These are phyloP conservation scores for Cryptocephalus primarius DNA, from an alignment of 2,888 invertebrate species.

Conservation along the genomic window DNA sequence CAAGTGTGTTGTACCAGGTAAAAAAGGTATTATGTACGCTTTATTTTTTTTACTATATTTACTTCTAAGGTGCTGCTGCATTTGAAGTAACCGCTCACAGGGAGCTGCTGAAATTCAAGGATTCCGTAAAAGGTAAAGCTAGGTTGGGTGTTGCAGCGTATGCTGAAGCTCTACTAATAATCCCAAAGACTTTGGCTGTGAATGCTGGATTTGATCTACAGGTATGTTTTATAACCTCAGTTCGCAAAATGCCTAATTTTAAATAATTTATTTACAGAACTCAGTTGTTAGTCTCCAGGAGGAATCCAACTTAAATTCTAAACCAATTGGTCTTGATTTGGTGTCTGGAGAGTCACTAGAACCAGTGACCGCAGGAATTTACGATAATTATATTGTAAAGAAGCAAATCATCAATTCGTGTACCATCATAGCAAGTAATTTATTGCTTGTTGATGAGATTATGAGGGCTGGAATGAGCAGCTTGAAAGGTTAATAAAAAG, in stretches of 20 bases:
- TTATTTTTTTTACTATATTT: not conserved
- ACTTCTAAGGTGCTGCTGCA: constrained; percentile 85
- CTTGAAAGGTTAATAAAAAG: constrained; percentile 67
- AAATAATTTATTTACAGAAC: constrained; percentile 50
- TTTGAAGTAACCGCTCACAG: constrained; percentile 78
- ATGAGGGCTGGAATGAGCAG: constrained; percentile 99
- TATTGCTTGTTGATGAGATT: constrained; percentile 96
- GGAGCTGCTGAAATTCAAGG: constrained; percentile 70
- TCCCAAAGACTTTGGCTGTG: constrained; percentile 85
- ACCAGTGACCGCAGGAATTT: too few relatives aligned
- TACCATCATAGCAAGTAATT: constrained; percentile 94
- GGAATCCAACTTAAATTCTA: too few relatives aligned
- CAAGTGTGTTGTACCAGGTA: constrained; percentile 67
- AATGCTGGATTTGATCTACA: constrained; percentile 96
- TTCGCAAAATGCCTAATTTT: not conserved
- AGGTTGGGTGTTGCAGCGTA: constrained; percentile 89
- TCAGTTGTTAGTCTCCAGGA: too few relatives aligned
- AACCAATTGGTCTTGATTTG: too few relatives aligned
- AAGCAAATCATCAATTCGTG: constrained; percentile 96
- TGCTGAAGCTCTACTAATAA: constrained; percentile 86
- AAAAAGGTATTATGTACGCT: not conserved
- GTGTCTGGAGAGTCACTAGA: too few relatives aligned
- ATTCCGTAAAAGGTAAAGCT: constrained; percentile 77
- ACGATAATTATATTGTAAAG: too few relatives aligned
- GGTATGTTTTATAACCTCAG: constrained; percentile 32